These are phyloP conservation scores for Spermophilus dauricus DNA, from an alignment of 2,113 vertebrate species.

Conservation along the genomic window DNA sequence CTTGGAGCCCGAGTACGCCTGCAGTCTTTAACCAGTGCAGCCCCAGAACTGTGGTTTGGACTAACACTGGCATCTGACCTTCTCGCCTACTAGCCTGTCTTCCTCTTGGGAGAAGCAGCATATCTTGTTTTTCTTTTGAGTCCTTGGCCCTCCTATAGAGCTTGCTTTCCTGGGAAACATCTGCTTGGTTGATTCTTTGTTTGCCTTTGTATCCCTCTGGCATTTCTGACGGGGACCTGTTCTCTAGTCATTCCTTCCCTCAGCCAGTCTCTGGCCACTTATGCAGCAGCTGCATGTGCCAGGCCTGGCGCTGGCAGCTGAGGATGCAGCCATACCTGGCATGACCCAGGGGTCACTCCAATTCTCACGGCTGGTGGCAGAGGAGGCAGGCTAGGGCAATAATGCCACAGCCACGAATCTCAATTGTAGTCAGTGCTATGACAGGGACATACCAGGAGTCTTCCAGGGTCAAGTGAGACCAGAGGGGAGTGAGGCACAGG, in stretches of 20 bases:
- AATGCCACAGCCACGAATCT: no score
- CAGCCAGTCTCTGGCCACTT: neutral
- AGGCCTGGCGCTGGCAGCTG: neutral
- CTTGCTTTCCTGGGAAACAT: neutral
- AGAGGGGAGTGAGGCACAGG: no score
- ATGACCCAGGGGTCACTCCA: neutral
- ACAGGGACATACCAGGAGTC: neutral
- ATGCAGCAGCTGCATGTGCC: neutral
- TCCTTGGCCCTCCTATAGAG: neutral
- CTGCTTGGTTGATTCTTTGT: neutral
- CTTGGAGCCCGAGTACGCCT: neutral
- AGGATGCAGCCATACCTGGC: neutral
- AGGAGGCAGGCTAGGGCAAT: neutral
- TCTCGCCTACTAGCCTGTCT: neutral
- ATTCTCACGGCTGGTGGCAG: neutral
- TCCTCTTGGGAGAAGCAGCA: neutral
- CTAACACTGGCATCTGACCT: neutral
- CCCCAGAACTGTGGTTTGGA: neutral
- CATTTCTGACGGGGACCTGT: rapidly evolving
- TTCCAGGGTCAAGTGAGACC: no score
- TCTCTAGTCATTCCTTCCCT: neutral
- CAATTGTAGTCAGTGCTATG: neutral
- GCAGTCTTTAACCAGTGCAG: neutral
- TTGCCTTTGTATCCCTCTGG: neutral
- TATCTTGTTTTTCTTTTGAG: neutral